These are phyloP conservation scores for Mormyrops attenuatus DNA, from an alignment of 2,797 vertebrate genomes.

Conservation along the genomic window DNA sequence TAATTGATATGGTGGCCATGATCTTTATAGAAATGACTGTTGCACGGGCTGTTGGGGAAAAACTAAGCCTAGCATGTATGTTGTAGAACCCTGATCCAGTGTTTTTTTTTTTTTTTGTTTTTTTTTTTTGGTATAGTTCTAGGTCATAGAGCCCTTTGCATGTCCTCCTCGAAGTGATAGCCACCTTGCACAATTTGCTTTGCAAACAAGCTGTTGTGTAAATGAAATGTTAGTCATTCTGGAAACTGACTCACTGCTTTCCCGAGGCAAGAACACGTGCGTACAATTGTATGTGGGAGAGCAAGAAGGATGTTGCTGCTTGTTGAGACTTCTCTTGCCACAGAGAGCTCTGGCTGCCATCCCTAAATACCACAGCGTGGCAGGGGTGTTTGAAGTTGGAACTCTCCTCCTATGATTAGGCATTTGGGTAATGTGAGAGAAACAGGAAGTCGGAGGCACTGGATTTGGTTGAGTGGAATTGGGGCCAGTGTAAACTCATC, in stretches of 20 bases:
- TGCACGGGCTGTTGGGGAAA: background rate
- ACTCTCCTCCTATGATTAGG: background rate
- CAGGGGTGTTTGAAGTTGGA: background rate
- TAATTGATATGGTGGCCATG: background rate
- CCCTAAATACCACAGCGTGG: background rate
- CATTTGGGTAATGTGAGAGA: background rate
- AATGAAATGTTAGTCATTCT: slow-evolving; percentile 5
- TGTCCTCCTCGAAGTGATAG: background rate
- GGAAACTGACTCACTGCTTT: slow-evolving; percentile 14
- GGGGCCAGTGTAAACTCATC: background rate
- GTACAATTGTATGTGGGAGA: slow-evolving; percentile 20
- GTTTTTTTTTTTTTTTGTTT: too few species aligned
- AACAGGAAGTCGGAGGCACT: background rate
- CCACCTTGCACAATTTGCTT: slow-evolving; percentile 9
- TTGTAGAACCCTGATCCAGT: background rate
- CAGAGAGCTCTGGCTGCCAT: background rate
- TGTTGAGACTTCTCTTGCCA: background rate
- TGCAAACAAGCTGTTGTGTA: slow-evolving; percentile 13
- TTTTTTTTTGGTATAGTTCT: too few species aligned
- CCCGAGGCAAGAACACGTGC: slow-evolving; percentile 29
- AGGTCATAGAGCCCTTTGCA: background rate
- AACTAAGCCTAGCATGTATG: background rate
- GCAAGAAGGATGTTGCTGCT: slow-evolving; percentile 28
- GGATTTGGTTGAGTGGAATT: background rate
- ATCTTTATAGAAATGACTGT: background rate